Evolutionary conservation across 2,888 invertebrate species (phyloP).

Genomic region (Oscheius sp.): DNA sequence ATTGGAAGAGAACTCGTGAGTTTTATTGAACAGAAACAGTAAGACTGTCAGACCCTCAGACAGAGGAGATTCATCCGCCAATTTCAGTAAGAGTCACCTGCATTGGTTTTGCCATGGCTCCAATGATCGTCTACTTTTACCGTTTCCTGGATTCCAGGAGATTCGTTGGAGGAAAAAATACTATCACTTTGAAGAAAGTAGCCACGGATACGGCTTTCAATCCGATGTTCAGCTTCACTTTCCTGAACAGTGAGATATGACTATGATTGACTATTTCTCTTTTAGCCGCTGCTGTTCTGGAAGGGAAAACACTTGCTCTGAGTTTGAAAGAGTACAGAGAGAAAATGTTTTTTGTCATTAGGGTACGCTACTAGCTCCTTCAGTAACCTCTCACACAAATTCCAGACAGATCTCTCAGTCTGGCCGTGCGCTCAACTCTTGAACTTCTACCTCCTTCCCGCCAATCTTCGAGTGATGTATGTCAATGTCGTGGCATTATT

Average conservation of each 20-base stretch:
- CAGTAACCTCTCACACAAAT: background rate
- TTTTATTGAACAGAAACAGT: background rate
- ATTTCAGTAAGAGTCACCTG: slow-evolving; percentile 51
- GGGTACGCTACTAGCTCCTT: background rate
- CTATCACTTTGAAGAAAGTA: slow-evolving; percentile 47
- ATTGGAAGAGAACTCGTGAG: slow-evolving; percentile 55
- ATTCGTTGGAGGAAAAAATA: slow-evolving; percentile 44
- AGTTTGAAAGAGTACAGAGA: slow-evolving; percentile 21
- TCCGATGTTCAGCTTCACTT: slow-evolving; percentile 46
- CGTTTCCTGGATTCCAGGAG: slow-evolving; percentile 48
- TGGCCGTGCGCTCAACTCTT: slow-evolving; percentile 93
- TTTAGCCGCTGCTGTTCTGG: slow-evolving; percentile 20
- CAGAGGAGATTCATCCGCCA: background rate
- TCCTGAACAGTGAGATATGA: slow-evolving; percentile 15
- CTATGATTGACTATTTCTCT: no score
- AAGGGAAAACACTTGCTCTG: slow-evolving; percentile 18
- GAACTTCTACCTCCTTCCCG: slow-evolving; percentile 89
- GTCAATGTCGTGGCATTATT: slow-evolving; percentile 87
- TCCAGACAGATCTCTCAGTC: slow-evolving; percentile 83
- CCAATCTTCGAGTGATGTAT: slow-evolving; percentile 86
- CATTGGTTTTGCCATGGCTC: slow-evolving; percentile 54
- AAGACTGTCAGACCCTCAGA: background rate
- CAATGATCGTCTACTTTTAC: slow-evolving; percentile 50
- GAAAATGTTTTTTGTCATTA: slow-evolving; percentile 12
- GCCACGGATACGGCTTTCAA: slow-evolving; percentile 48